Percentiles rank a stretch among this genome's conserved stretches.
Conservation (phyloP, 2,797 vertebrate genomes). For the Pristis pectinata region DNA sequence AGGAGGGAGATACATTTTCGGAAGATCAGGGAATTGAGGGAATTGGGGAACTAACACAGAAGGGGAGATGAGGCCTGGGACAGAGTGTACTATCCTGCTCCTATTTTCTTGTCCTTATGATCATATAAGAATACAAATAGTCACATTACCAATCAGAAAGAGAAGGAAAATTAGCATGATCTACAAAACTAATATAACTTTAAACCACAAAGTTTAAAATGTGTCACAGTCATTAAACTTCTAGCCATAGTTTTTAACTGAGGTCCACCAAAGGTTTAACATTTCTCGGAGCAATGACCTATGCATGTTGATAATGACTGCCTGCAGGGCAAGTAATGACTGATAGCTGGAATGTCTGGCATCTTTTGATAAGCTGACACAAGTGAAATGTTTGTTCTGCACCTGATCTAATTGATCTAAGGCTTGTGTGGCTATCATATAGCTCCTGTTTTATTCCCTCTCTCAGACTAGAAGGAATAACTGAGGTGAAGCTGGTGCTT, state of each 20-base stretch:
- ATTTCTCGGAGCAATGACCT: neutral
- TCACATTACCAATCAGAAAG: neutral
- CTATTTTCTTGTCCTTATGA: too few relatives aligned
- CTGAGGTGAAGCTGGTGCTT: neutral
- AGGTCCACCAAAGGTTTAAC: neutral
- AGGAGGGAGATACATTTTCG: too few relatives aligned
- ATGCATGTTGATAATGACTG: neutral
- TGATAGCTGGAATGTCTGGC: slow-evolving; percentile 3
- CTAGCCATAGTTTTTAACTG: neutral
- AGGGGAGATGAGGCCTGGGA: too few relatives aligned
- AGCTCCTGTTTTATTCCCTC: neutral
- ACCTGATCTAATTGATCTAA: neutral
- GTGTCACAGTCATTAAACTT: too few relatives aligned
- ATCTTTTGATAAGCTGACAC: slow-evolving; percentile 22
- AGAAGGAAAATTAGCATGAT: neutral
- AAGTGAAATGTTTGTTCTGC: neutral
- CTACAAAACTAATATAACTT: neutral
- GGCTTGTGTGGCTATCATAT: neutral
- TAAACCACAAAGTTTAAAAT: neutral
- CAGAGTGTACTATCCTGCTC: too few relatives aligned
- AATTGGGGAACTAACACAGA: too few relatives aligned
- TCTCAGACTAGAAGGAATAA: neutral
- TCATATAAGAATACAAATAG: neutral
- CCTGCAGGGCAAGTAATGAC: slow-evolving; percentile 3
- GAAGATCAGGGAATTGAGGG: too few relatives aligned